A percentile compares a stretch with the other conserved stretches of the same genome.
Evolutionary conservation across 2,888 invertebrate genomes (phyloP).

Genomic region (Pseudococcus jackbeardsleyi): DNA sequence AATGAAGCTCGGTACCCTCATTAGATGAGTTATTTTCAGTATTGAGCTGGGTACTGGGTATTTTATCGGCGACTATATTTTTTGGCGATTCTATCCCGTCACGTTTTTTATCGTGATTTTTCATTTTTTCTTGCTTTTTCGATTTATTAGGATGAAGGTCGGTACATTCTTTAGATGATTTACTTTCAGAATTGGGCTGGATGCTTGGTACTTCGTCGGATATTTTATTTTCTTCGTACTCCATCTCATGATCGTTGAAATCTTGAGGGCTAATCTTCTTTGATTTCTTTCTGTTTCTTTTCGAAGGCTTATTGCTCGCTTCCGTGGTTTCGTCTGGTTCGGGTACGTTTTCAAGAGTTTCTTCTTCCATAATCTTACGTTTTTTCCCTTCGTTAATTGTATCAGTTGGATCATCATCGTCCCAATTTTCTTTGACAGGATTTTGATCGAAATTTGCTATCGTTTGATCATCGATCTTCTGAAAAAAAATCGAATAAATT

Average conservation of each 20-base stretch:
- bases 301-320: neutral
- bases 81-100: too few relatives aligned
- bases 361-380: neutral
- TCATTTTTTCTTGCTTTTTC: neutral
- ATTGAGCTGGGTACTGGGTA: too few relatives aligned
- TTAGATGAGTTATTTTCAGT: too few relatives aligned
- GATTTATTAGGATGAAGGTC: neutral
- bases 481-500: neutral
- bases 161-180: neutral
- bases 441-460: neutral
- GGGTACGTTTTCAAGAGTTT: neutral
- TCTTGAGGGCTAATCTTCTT: neutral
- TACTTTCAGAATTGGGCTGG: neutral
- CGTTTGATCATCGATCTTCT: neutral
- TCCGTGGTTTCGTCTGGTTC: neutral
- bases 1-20: too few relatives aligned
- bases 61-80: too few relatives aligned
- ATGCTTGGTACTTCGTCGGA: neutral
- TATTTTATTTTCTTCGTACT: neutral
- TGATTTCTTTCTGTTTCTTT: neutral
- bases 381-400: neutral
- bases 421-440: neutral
- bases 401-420: neutral
- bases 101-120: neutral
- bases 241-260: neutral